Evolutionary conservation across 64 coral and sea anemone species (phyloP), one percentile per base, ranked within the genome.

Genomic region (Cladopsammia gracilis): DNA sequence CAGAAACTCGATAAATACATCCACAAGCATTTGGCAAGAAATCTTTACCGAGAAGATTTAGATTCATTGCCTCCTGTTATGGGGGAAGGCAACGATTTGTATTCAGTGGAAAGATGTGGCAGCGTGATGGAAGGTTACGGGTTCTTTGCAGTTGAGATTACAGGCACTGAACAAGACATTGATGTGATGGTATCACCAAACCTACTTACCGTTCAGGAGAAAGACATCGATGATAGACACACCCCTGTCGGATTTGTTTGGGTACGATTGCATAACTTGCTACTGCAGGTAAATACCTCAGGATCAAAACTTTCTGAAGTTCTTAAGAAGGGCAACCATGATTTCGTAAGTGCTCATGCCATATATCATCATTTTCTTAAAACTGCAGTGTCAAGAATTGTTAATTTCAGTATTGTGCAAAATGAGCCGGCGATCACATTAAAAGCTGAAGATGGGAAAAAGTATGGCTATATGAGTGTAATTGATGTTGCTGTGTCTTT

Each of bases 101-200:
- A 61, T 60, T 58, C 57, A 60, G 15, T 80, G 14, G 77, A 80
- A 44, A 80, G 61, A 25, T 80, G 77, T 23, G 77, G 77, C 24
- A 80, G 77, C 15, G 77, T 80, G 11, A 80, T 80, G 77, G 77
- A 80, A 10, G 56, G 77, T 16, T 80, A 80, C 18, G 77, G 77
- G 6, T 80, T 80, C 56, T 80, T 80, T 60, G 59, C 77, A 80
- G 52, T 80, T 22, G 77, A 80, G 23, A 57, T 80, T 6, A 80
- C 77, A 80, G 77, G 77, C 59, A 80, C 54, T 60, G 77, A 80
- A 59, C 77, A 80, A 56, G 77, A 80, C 57, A 79, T 79, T 43
- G 77, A 79, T 79, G 23, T 79, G 5, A 79, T 79, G 77, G 77
- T 79, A 42, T 79, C 77, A 25, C 77, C 77, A 4, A 79, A 60